Base-by-base conservation (phyloP, 2,888 invertebrate species). In the Cheilosia grossa region DNA sequence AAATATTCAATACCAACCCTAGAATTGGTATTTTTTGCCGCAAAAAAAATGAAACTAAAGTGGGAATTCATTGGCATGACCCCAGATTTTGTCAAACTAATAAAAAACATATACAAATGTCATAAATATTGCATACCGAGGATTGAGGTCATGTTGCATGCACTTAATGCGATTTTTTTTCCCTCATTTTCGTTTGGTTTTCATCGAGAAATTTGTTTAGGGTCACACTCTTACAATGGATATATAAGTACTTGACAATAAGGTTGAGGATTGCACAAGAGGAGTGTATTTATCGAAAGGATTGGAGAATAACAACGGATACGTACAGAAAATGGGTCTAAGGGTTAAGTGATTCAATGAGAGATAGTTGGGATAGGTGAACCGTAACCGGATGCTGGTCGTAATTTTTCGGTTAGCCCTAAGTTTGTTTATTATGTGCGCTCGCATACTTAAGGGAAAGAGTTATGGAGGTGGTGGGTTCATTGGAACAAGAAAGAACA, bases 331-430 rank as follows among this genome's bases (percentile, higher is more conserved):
- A 49, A 15, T 69, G 63, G 79, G 73, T 79, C 74, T 58, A 79
- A 83, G 82, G 82, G 79, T 83, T 83, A 83, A 83, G 82, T 79
- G 82, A 58, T 54, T 44, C 47, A 64, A 69, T 27, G 67, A 2
- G 30, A 30, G 30, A 30, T 30, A 30, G 61, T 63, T 49, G 61
- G 21, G 63, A 37, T 82, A 44, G 63, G 53, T 69, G 59, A 79
- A 64, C 69, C 64, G 27, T 72, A 63, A 59, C 67, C 47, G 73
- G 82, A 83, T 82, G 78, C 73, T 79, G 69, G 10, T 64, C 44
- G 17, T 49, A 17, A 33, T 74, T 67, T 72, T 63, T 70, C 15
- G 56, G 44, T 27, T 64, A 54, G 40, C 51, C 51, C 63, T 44
- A 24, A n/a, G 6, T 27, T 27, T 27, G 3, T 17, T 15, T 27